Base-by-base conservation (phyloP, 2,888 invertebrate genomes). In the Lithosia quadra region DNA sequence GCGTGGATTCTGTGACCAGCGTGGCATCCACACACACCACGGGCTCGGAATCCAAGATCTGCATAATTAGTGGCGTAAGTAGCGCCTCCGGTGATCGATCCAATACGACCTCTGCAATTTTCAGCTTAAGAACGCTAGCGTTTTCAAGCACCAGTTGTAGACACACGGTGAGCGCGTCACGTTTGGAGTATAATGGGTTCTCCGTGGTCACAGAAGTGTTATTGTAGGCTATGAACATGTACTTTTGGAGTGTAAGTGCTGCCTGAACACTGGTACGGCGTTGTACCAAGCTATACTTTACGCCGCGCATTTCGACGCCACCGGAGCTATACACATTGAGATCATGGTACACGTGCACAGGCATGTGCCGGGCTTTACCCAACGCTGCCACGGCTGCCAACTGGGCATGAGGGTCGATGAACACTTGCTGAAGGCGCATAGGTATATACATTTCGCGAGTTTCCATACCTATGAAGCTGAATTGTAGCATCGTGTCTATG, bases 401-500 rank as follows among this genome's bases (percentile, higher is more conserved):
- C 82, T 98, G 98, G 79, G 96, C 95, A 58, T 90, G 86, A 0
- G 99, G 99, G 92, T 99, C 97, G 71, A 99, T 97, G 28, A 97
- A 95, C 7, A 97, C 96, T 81, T 97, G 96, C 88, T 98, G 98
- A 70, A 99, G 96, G 69, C 99, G 96, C 39, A 99, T 99, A 1
- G 99, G 99, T 76, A 99, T 92, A 88, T 97, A 97, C n/a, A 99
- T 95, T 86, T 98, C 97, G 60, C 97, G 96, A 33, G 97, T 96
- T 80, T 97, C 96, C 79, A 96, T 96, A 65, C 97, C 97, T 75
- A 99, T 94, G 84, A 99, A 97, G 65, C 97, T 96, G 88, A 98
- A 98, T 93, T 99, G 99, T 61, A 99, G 96, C 97, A 99, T 98
- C 1, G 99, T 98, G 89, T 99, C 99, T 92, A 99, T 97, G 93